Conservation (phyloP, 2,113 vertebrate species). For the Myxocyprinus asiaticus region DNA sequence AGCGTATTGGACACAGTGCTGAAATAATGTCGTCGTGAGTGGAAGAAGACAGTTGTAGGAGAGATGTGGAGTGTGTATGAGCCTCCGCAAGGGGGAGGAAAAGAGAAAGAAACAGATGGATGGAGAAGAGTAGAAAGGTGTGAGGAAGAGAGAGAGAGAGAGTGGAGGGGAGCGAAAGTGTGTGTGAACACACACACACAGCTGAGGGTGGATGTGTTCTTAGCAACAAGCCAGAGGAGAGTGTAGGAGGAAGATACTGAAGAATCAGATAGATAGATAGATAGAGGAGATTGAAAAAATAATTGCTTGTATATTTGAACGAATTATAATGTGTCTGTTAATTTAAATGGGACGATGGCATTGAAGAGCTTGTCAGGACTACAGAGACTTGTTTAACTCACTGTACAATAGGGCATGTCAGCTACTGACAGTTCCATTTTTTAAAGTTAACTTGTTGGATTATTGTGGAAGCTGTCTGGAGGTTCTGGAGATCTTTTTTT, state of each 20-base stretch:
- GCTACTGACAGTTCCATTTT: neutral
- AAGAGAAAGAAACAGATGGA: constrained; percentile 20
- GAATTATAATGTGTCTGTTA: neutral
- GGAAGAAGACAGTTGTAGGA: constrained; percentile 11
- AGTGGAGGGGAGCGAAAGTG: neutral
- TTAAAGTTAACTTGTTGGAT: constrained; percentile 20
- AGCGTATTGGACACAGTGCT: neutral
- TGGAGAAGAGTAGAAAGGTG: constrained; percentile 24
- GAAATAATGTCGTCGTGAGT: constrained; percentile 3
- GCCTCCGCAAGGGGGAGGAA: constrained; percentile 23
- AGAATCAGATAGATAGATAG: neutral
- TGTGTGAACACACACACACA: constrained; percentile 18
- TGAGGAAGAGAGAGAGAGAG: constrained; percentile 51
- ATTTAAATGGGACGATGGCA: neutral
- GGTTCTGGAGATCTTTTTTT: neutral
- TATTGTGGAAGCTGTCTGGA: constrained; percentile 3
- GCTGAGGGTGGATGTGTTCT: constrained; percentile 26
- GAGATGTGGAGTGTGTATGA: constrained; percentile 31
- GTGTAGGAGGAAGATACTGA: constrained; percentile 36
- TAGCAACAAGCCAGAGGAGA: constrained; percentile 36
- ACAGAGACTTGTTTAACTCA: neutral
- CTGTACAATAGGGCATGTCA: neutral
- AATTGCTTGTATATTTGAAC: neutral
- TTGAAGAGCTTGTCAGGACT: neutral
- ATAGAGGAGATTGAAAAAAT: neutral